Conservation (phyloP, 2,797 vertebrate species). For the Hoplostethus mediterraneus region DNA sequence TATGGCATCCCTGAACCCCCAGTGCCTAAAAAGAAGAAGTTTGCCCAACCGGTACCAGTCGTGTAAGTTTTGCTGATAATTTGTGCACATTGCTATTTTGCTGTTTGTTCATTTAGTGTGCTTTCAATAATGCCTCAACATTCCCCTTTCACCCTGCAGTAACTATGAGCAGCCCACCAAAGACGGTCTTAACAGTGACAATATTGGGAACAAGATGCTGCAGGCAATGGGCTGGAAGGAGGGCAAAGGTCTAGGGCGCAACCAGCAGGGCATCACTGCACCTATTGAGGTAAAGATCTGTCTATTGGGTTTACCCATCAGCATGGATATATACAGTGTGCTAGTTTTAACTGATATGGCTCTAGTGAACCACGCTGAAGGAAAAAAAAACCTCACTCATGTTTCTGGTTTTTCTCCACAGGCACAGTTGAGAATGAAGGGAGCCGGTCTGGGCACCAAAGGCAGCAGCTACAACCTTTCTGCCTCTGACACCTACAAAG, state of each 20-base stretch:
- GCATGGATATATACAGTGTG: not conserved
- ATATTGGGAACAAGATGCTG: conserved; percentile 99
- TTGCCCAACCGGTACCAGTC: conserved; percentile 88
- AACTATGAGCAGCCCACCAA: conserved; percentile 99
- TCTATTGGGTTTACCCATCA: not conserved
- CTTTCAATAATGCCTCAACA: not conserved
- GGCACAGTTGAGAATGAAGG: conserved; percentile 95
- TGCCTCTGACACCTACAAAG: conserved; percentile 96
- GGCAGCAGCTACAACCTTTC: conserved; percentile 94
- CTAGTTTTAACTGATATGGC: no score
- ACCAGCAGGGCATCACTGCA: conserved; percentile 97
- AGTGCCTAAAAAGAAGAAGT: conserved; percentile 96
- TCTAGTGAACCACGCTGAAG: not conserved
- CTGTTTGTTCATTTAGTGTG: not conserved
- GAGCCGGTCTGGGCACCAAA: conserved; percentile 95
- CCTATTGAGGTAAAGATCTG: conserved; percentile 91
- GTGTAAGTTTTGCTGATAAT: conserved; percentile 83
- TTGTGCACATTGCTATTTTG: not conserved
- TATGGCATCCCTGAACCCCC: conserved; percentile 98
- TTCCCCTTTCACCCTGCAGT: conserved; percentile 73
- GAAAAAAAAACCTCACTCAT: not conserved
- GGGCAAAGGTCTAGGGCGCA: conserved; percentile 95
- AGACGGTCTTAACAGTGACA: conserved; percentile 97
- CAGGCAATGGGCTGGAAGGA: conserved; percentile 99
- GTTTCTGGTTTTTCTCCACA: conserved; percentile 59